Evolutionary conservation across 92 coral and sea anemone genomes (phyloP).

Genomic region (Scolanthus callimorphus): DNA sequence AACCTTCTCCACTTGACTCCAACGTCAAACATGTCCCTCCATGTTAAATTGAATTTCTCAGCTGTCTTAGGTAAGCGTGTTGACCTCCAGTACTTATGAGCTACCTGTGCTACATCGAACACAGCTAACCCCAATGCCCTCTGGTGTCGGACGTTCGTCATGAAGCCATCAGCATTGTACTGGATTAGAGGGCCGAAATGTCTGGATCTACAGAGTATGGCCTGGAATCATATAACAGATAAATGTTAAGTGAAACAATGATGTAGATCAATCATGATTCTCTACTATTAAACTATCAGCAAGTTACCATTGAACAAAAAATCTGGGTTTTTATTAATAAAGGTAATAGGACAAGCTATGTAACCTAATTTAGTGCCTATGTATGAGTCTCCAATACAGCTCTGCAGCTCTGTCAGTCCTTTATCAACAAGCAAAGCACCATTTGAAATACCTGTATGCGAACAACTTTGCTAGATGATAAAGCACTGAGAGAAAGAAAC

Average conservation of each 20-base stretch:
- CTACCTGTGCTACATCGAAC: conserved; percentile 81
- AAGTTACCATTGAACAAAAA: too few relatives aligned
- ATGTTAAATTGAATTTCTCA: conserved; percentile 40
- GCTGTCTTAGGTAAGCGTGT: conserved; percentile 43
- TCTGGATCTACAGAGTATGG: conserved; percentile 62
- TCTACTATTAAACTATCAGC: too few relatives aligned
- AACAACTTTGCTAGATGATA: too few relatives aligned
- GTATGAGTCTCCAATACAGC: too few relatives aligned
- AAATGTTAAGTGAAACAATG: not conserved
- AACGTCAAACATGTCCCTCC: conserved; percentile 83
- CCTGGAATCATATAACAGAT: conserved; percentile 13
- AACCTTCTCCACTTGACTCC: conserved; percentile 88
- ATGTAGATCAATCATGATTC: too few relatives aligned
- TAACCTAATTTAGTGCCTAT: too few relatives aligned
- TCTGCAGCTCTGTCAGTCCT: too few relatives aligned
- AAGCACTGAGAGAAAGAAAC: too few relatives aligned
- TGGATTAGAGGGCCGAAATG: conserved; percentile 63
- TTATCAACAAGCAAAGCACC: too few relatives aligned
- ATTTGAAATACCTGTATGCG: too few relatives aligned
- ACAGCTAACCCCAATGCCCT: conserved; percentile 86
- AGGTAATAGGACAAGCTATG: too few relatives aligned
- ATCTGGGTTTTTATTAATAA: too few relatives aligned
- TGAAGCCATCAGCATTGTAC: conserved; percentile 76
- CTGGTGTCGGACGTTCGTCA: conserved; percentile 67
- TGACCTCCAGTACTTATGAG: conserved; percentile 63